Percentiles rank a stretch among this genome's conserved stretches.
phyloP scores from a whole-genome alignment of 1,140 invertebrate genomes.

The Leguminivora glycinivorella region DNA sequence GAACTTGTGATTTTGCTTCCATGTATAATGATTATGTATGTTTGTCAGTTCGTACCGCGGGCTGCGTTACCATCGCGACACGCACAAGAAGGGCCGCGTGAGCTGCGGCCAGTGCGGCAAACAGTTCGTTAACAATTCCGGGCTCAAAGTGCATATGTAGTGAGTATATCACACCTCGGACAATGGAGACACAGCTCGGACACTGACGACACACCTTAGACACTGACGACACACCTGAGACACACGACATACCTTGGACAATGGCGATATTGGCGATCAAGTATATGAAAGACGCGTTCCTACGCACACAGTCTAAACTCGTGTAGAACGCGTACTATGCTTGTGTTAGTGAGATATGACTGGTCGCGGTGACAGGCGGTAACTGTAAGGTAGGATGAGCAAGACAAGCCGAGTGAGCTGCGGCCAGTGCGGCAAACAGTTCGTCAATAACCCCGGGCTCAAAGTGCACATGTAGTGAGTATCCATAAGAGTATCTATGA shows the following conservation, averaged over 20 bases:
- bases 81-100: conserved; percentile 46
- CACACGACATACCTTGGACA: too few species aligned
- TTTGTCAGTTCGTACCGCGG: conserved; percentile 45
- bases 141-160: conserved; percentile 53
- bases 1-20: background rate
- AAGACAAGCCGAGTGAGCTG: conserved; percentile 42
- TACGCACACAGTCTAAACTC: too few species aligned
- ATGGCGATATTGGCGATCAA: too few species aligned
- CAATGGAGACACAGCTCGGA: too few species aligned
- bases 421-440: conserved; percentile 47
- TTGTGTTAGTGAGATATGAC: too few species aligned
- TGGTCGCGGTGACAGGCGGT: too few species aligned
- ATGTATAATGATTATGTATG: background rate
- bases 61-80: conserved; percentile 53
- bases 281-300: too few species aligned
- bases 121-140: conserved; percentile 48
- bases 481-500: background rate
- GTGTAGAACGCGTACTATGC: too few species aligned
- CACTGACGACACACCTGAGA: too few species aligned
- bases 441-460: conserved; percentile 46
- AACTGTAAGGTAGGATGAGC: too few species aligned
- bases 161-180: background rate
- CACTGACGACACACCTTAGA: too few species aligned
- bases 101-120: conserved; percentile 50
- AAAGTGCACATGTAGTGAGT: conserved; percentile 61